Percentiles rank a stretch among this genome's conserved stretches.
Evolutionary conservation across 64 coral and sea anemone genomes (phyloP).

Genomic region (Stylophora pistillata): DNA sequence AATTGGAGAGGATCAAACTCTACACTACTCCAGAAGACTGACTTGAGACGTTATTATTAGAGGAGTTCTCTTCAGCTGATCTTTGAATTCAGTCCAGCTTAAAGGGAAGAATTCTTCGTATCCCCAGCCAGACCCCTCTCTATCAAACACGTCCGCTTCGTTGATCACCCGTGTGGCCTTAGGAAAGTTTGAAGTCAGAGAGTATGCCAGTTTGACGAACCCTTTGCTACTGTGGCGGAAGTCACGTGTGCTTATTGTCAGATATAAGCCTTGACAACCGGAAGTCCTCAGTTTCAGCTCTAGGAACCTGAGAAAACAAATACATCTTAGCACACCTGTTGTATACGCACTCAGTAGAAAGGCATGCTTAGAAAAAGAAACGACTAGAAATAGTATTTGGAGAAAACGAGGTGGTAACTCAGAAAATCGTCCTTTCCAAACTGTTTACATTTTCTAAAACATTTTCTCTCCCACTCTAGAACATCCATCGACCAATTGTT

Average conservation of each 20-base stretch:
- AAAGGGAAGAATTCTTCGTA: constrained; percentile 94
- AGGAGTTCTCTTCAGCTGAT: constrained; percentile 71
- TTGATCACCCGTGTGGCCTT: constrained; percentile 86
- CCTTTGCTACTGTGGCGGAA: constrained; percentile 66
- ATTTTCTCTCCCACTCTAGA: too few relatives aligned
- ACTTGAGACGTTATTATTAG: constrained; percentile 88
- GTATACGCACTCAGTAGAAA: too few relatives aligned
- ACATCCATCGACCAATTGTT: too few relatives aligned
- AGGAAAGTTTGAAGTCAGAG: constrained; percentile 81
- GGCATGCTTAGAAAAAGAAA: too few relatives aligned
- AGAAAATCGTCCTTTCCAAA: too few relatives aligned
- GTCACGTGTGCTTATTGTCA: constrained; percentile 81
- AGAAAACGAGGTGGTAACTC: too few relatives aligned
- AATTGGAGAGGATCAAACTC: neutral
- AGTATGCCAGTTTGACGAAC: constrained; percentile 91
- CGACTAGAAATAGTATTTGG: too few relatives aligned
- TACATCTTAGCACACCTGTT: too few relatives aligned
- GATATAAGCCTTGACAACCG: constrained; percentile 85
- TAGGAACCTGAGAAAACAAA: constrained; percentile 48
- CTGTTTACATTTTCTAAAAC: too few relatives aligned
- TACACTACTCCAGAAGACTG: constrained; percentile 67
- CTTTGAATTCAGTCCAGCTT: constrained; percentile 74
- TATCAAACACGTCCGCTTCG: constrained; percentile 90
- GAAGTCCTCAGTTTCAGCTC: constrained; percentile 74
- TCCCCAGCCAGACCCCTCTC: constrained; percentile 86